A percentile compares a stretch with the other conserved stretches of the same genome.
Conservation (phyloP, 35 echinoderm and acorn worm genomes). For the Stichopus chloronotus region DNA sequence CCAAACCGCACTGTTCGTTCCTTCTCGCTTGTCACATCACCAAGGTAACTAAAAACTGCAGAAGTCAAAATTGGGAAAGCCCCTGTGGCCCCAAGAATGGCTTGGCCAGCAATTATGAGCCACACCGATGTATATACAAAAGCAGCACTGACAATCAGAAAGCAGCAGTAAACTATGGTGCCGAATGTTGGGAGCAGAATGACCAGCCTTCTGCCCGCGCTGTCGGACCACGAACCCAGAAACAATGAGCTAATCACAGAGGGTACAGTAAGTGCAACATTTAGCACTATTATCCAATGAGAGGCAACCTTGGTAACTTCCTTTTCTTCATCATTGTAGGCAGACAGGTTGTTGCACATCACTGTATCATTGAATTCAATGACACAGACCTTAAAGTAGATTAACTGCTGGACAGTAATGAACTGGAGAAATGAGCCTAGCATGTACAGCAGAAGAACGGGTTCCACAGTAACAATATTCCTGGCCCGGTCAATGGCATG, state of each 20-base stretch:
- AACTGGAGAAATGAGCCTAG: constrained; percentile 87
- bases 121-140: constrained; percentile 69
- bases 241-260: constrained; percentile 80
- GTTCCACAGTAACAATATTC: constrained; percentile 84
- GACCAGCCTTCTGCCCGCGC: constrained; percentile 69
- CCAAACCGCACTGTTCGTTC: constrained; percentile 78
- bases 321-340: constrained; percentile 64
- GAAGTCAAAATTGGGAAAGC: constrained; percentile 73
- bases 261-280: constrained; percentile 74
- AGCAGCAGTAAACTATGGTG: constrained; percentile 69
- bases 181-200: constrained; percentile 80
- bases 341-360: constrained; percentile 67
- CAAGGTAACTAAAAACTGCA: constrained; percentile 92
- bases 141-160: constrained; percentile 69
- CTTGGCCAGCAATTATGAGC: constrained; percentile 75
- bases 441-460: constrained; percentile 91
- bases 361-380: constrained; percentile 80
- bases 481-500: neutral
- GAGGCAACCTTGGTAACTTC: constrained; percentile 71
- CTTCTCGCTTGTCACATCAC: constrained; percentile 77
- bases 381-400: constrained; percentile 80
- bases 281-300: constrained; percentile 91
- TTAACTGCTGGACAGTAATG: constrained; percentile 75
- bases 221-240: constrained; percentile 91
- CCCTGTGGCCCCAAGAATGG: constrained; percentile 73